Evolutionary conservation across 2,797 vertebrate genomes (phyloP).

Genomic region (Amniataba percoides): DNA sequence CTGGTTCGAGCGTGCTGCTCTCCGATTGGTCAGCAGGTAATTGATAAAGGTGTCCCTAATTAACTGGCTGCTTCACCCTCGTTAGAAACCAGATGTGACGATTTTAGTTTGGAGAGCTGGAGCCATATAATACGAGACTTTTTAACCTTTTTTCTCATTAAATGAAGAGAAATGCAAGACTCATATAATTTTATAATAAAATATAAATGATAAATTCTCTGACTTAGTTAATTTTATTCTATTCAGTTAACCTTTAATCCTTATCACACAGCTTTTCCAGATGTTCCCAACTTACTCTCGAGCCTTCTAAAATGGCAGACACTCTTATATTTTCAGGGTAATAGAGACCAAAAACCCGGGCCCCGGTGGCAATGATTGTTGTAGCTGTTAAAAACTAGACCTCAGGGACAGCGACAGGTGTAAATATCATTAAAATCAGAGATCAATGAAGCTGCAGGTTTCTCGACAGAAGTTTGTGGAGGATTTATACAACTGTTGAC

Average conservation of each 20-base stretch:
- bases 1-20: slow-evolving; percentile 42
- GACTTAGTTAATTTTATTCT: slow-evolving; percentile 7
- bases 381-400: slow-evolving; percentile 16
- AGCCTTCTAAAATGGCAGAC: slow-evolving; percentile 6
- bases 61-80: slow-evolving; percentile 51
- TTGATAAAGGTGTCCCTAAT: slow-evolving; percentile 68
- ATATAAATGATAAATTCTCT: slow-evolving; percentile 12
- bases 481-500: slow-evolving; percentile 33
- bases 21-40: slow-evolving; percentile 73
- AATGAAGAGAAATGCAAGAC: slow-evolving; percentile 19
- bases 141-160: slow-evolving; percentile 6
- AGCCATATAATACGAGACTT: slow-evolving; percentile 24
- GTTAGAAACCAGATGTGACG: slow-evolving; percentile 64
- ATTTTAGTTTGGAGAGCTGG: slow-evolving; percentile 36
- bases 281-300: slow-evolving; percentile 1
- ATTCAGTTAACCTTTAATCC: slow-evolving; percentile 25
- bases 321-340: slow-evolving; percentile 16
- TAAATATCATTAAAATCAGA: slow-evolving; percentile 58
- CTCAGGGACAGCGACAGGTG: slow-evolving; percentile 26
- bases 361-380: slow-evolving; percentile 1
- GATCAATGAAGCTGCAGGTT: slow-evolving; percentile 44
- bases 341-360: slow-evolving; percentile 28
- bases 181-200: slow-evolving; percentile 20
- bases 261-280: slow-evolving; percentile 14
- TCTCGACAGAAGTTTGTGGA: slow-evolving; percentile 18